A percentile compares a stretch with the other conserved stretches of the same genome.
Evolutionary conservation across 2,113 vertebrate species (phyloP).

Genomic region (Engystomops pustulosus): DNA sequence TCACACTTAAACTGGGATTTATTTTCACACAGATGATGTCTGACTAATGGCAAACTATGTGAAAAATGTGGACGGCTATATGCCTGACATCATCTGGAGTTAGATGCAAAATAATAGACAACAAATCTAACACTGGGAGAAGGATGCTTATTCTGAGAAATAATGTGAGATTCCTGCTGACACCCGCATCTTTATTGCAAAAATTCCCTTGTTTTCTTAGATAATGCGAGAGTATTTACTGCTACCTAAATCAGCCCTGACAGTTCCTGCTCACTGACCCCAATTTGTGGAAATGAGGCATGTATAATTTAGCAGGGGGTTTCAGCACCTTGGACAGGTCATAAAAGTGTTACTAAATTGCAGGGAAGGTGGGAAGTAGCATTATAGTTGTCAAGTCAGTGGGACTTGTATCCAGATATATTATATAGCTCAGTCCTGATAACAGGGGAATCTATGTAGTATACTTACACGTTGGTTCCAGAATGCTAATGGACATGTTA

Average conservation of each 20-base stretch:
- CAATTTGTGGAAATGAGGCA: background rate
- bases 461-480: no score
- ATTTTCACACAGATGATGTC: background rate
- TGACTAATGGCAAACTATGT: background rate
- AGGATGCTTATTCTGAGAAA: background rate
- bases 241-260: background rate
- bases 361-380: background rate
- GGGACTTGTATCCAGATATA: no score
- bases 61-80: background rate
- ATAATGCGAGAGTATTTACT: constrained; percentile 8
- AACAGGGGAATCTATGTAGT: background rate
- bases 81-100: background rate
- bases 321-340: constrained; percentile 50
- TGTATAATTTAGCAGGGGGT: background rate
- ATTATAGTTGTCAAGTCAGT: background rate
- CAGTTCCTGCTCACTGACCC: constrained; percentile 15
- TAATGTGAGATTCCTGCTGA: constrained; percentile 23
- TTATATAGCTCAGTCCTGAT: no score
- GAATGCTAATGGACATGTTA: no score
- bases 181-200: background rate
- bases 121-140: background rate
- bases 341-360: background rate
- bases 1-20: background rate
- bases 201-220: background rate
- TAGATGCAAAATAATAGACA: constrained; percentile 1